Percentiles rank a stretch among this genome's conserved stretches.
These are phyloP conservation scores for Lithobates sylvaticus DNA, from an alignment of 2,797 vertebrate species.

Conservation along the genomic window DNA sequence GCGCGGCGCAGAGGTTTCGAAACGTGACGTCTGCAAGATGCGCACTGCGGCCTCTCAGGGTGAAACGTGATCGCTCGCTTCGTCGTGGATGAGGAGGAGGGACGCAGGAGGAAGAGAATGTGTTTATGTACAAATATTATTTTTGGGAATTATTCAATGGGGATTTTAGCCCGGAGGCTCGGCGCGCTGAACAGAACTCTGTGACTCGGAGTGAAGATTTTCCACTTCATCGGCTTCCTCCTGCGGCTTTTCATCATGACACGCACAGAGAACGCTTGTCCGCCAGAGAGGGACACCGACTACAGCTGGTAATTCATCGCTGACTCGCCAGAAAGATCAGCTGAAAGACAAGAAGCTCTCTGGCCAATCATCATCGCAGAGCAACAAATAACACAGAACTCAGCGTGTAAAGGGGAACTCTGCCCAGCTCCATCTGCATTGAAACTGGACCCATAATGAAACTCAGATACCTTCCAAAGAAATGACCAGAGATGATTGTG, in stretches of 20 bases:
- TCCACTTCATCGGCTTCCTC: conserved; percentile 11
- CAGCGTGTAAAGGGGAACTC: too few species aligned
- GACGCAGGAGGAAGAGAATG: not conserved
- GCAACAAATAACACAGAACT: too few species aligned
- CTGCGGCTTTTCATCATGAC: conserved; percentile 16
- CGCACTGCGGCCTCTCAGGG: too few species aligned
- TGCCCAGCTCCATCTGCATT: too few species aligned
- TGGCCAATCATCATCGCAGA: too few species aligned
- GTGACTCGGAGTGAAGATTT: not conserved
- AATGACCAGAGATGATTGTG: too few species aligned
- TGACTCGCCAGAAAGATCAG: conserved; percentile 10
- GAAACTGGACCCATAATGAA: too few species aligned
- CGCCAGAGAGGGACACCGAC: not conserved
- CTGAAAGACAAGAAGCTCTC: not conserved
- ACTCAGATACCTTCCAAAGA: too few species aligned
- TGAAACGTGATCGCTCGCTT: too few species aligned
- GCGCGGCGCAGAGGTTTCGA: too few species aligned
- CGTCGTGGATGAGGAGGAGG: not conserved
- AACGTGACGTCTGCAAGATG: too few species aligned
- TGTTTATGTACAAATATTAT: conserved; percentile 17
- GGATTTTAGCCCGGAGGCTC: not conserved
- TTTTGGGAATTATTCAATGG: conserved; percentile 2
- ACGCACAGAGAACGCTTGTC: not conserved
- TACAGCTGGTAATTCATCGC: not conserved
- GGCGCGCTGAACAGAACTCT: not conserved